Base-by-base conservation (phyloP, 2,797 vertebrate genomes). In the Columba guinea region DNA sequence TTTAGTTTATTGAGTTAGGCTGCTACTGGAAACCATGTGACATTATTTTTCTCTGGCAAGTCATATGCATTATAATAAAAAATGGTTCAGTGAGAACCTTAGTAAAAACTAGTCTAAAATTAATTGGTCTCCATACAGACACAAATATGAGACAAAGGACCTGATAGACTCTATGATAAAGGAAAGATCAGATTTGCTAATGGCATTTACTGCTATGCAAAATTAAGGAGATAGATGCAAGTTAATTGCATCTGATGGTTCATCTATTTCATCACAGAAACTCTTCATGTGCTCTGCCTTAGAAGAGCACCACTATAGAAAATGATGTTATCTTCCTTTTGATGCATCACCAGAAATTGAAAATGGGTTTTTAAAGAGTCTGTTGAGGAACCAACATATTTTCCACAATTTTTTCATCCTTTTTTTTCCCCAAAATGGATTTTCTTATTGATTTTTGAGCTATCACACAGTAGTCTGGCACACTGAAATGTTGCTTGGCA, bases 381-480 rank as follows among this genome's bases (percentile, higher is more conserved):
- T 96, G 0, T 34, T 76, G 76, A 28, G 53, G 21, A 91, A 62
- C 30, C 30, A 91, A 87, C 30, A 21, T 46, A 75, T 65, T 93
- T 89, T 84, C 67, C 28, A 90, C 69, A 3, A 2, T 60, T 78
- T 94, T 91, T 89, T 90, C 34, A 73, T 63, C 41, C 63, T 86
- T 88, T 92, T 58, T 13, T 94, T 90, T 91, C 34, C 35, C 83
- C 18, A 20, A 65, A 93, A 95, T 92, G 39, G 58, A 82, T 93
- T 95, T 95, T 73, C 35, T 60, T 86, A 90, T 89, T 95, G 84
- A 95, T 97, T 87, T 84, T 87, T 68, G n/a, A 87, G 51, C 53
- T 60, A 70, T 67, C 49, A 34, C 79, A 78, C 27, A 78, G 71
- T 28, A 71, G 35, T 69, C 68, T 65, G 59, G 68, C 64, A 80